Evolutionary conservation across 2,797 vertebrate genomes (phyloP), one percentile per base, ranked within the genome.

Genomic region (Apogon hyalosoma): DNA sequence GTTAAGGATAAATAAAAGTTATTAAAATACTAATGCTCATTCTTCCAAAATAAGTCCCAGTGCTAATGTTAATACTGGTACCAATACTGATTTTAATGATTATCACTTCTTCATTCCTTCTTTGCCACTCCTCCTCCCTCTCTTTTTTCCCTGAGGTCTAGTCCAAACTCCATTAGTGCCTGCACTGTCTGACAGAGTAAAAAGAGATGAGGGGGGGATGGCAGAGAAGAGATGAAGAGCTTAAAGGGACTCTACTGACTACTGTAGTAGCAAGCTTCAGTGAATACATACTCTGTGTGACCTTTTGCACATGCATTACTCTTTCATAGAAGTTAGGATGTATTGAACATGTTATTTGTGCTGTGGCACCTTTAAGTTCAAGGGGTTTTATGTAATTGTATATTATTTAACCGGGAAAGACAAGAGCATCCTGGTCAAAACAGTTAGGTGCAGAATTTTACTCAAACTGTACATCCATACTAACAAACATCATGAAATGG

Each of bases 141-240:
- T 3, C 12, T n/a, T 12, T 36, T 43, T 14, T 87, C 80, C 82
- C 82, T 85, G 70, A 53, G 82, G 83, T 78, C 83, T 80, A 64
- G 69, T 81, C 79, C 73, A 69, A 83, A 84, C 80, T 82, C 80
- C 85, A 88, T 89, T 86, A 88, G 64, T 71, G 64, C 7, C 67
- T 76, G 40, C 45, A 13, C 70, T 66, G 48, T 74, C 63, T 55
- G 15, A 63, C 78, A 60, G 69, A 57, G 65, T 63, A 54, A 45
- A 55, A 70, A 6, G 59, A 84, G 67, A 79, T 66, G 70, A 73
- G 78, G 67, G 68, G 39, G 66, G 53, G 54, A 60, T 56, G 63
- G 69, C 36, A 51, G 49, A 46, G 65, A 52, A 28, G 60, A 78
- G 74, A 78, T 73, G 87, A 86, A 77, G 67, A 58, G 61, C 63